phyloP scores from a whole-genome alignment of 2,113 vertebrate species.

The Aspiorhynchus laticeps region DNA sequence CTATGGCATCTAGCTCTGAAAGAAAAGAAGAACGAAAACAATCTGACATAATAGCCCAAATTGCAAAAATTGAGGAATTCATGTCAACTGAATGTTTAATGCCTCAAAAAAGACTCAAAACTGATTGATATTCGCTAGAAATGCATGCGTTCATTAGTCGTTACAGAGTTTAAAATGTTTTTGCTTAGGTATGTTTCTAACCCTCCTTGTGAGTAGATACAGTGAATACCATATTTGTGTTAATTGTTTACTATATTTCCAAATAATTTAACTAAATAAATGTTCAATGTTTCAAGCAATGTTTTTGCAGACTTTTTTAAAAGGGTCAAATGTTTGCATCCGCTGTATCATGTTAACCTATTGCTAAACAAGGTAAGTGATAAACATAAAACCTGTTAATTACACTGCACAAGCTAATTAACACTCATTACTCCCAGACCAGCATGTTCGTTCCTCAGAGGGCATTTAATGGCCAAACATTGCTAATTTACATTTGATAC shows the following conservation, averaged over 20 bases:
- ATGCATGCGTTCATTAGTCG: background rate
- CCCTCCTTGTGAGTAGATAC: background rate
- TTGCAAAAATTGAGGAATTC: constrained; percentile 71
- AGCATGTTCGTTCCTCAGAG: constrained; percentile 80
- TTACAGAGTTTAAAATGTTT: background rate
- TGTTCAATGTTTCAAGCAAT: background rate
- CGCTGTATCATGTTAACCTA: constrained; percentile 7
- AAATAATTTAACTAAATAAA: background rate
- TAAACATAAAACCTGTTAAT: constrained; percentile 57
- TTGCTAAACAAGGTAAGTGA: constrained; percentile 41
- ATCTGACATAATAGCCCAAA: constrained; percentile 67
- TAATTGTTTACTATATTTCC: background rate
- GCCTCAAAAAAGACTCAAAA: constrained; percentile 64
- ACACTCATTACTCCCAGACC: constrained; percentile 81
- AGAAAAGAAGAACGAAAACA: constrained; percentile 59
- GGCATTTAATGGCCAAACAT: constrained; percentile 73
- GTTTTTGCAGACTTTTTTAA: background rate
- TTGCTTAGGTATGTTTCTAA: background rate
- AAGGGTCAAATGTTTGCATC: background rate
- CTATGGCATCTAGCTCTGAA: constrained; percentile 52
- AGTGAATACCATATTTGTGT: background rate
- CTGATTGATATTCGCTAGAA: constrained; percentile 46
- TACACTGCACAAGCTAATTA: constrained; percentile 79
- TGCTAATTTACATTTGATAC: constrained; percentile 72
- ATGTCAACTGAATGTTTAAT: constrained; percentile 62